Evolutionary conservation across 2,797 vertebrate genomes (phyloP).

Genomic region (Scarus forsteni): DNA sequence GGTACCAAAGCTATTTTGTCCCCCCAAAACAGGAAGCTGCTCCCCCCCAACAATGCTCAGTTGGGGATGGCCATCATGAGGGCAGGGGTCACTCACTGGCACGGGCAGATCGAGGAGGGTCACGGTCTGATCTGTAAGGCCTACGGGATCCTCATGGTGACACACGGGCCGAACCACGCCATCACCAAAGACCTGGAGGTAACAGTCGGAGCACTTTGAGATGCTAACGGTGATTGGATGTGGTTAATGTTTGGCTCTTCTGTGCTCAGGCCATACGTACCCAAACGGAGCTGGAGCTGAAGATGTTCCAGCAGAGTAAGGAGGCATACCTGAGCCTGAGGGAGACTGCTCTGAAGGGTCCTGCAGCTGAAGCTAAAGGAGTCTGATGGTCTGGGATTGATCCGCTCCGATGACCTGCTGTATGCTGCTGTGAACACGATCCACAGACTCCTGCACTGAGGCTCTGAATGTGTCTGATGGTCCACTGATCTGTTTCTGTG

Average conservation of each 20-base stretch:
- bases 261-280: conserved; percentile 87
- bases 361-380: conserved; percentile 65
- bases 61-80: conserved; percentile 93
- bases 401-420: not conserved
- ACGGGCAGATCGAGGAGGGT: conserved; percentile 90
- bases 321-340: conserved; percentile 88
- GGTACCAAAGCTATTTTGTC: too few species aligned
- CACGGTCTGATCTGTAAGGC: conserved; percentile 94
- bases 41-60: conserved; percentile 91
- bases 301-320: conserved; percentile 90
- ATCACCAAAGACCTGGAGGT: conserved; percentile 96
- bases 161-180: conserved; percentile 92
- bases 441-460: conserved; percentile 1
- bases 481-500: not conserved
- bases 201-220: conserved; percentile 9
- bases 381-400: not conserved
- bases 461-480: not conserved
- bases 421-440: not conserved
- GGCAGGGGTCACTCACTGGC: conserved; percentile 94
- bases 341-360: conserved; percentile 86
- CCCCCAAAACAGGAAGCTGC: conserved; percentile 83
- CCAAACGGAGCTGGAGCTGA: conserved; percentile 95
- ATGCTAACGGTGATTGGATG: too few species aligned
- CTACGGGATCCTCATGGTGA: conserved; percentile 91
- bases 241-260: not conserved